Conservation (phyloP, 92 coral and sea anemone genomes). For the Diadumene lineata region DNA sequence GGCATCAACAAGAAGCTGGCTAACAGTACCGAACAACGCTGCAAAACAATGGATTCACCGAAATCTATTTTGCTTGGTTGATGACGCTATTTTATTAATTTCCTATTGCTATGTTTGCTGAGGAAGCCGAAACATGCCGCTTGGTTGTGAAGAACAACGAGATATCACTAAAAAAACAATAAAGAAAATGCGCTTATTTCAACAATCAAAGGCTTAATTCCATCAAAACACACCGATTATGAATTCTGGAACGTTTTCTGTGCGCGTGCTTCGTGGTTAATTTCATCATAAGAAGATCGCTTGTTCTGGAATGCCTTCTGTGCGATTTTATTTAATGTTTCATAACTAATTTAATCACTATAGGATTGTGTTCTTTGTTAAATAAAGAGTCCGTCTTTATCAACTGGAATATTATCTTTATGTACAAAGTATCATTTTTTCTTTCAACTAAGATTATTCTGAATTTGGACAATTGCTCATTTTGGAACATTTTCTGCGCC, state of each 20-base stretch:
- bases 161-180: constrained; percentile 15
- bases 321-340: not conserved
- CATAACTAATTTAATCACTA: not conserved
- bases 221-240: not conserved
- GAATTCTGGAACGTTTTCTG: not conserved
- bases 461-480: too few species aligned
- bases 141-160: not conserved
- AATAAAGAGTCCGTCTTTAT: too few species aligned
- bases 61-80: constrained; percentile 16
- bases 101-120: constrained; percentile 17
- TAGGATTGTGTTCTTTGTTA: too few species aligned
- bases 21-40: constrained; percentile 25
- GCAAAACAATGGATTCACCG: constrained; percentile 31
- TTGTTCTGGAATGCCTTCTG: not conserved
- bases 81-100: constrained; percentile 27
- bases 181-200: not conserved
- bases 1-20: constrained; percentile 31
- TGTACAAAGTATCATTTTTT: too few species aligned
- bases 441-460: too few species aligned
- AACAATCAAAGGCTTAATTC: constrained; percentile 17
- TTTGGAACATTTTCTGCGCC: too few species aligned
- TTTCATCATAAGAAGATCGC: not conserved
- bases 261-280: not conserved
- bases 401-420: too few species aligned
- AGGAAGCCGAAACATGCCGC: constrained; percentile 19